Evolutionary conservation across 2,113 vertebrate genomes (phyloP), one percentile per base, ranked within the genome.

Genomic region (Bostrychus sinensis): DNA sequence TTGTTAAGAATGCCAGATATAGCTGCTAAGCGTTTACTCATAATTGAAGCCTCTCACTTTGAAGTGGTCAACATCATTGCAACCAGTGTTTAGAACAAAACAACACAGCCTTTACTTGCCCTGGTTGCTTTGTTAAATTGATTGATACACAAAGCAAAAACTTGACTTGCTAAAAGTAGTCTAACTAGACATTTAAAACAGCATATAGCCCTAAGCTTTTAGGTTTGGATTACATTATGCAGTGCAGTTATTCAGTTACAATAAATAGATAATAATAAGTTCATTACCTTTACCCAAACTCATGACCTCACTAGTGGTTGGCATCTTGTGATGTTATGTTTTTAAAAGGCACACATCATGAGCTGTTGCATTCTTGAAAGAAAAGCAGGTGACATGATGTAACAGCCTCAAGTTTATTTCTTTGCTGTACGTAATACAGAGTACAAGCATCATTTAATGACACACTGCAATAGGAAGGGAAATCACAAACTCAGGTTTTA

Each of bases 41-140:
- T 1, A 0, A 60, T n/a, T 38, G 30, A 1, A 30, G 56, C 17
- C 13, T 12, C 9, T 20, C 25, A 1, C 23, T 13, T n/a, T 41
- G 5, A n/a, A 25, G 56, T 13, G 3, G 22, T 4, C 48, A 10
- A 10, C 22, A 30, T 17, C 34, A 26, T 39, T 25, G 60, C 32
- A 20, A n/a, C 38, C 32, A 48, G 11, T 48, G 45, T 48, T 19
- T 37, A 38, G 59, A 57, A 75, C 39, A 28, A 25, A 61, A 26
- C 65, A 75, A 62, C 62, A 3, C 25, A 55, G 38, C 68, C 7
- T 11, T 25, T 56, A 42, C 56, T 9, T 48, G 72, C 25, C 25
- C 10, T 2, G n/a, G 12, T 36, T 67, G 30, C 56, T 65, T 62
- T 71, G 19, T 55, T 42, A n/a, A n/a, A 41, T 16, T n/a, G 12